Evolutionary conservation across 1,140 invertebrate species (phyloP).

Genomic region (Cherax destructor): DNA sequence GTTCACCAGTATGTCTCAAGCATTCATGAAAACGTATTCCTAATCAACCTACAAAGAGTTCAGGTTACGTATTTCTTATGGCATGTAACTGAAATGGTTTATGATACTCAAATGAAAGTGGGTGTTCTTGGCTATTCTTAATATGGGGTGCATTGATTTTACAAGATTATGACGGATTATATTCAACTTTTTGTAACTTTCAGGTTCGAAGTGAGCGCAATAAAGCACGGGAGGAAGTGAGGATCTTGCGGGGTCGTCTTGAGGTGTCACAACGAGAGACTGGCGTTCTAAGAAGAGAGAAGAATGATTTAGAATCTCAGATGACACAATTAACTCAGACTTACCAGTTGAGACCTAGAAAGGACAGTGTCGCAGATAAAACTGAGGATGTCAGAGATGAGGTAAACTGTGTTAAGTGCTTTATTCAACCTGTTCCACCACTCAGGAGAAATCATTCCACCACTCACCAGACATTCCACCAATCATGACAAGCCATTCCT

Average conservation of each 20-base stretch:
- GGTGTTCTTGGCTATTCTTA: neutral
- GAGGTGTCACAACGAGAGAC: conserved; percentile 87
- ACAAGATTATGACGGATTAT: neutral
- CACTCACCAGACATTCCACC: too few relatives aligned
- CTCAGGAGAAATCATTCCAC: too few relatives aligned
- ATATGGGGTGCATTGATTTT: neutral
- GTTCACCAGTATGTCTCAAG: neutral
- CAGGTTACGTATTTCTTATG: too few relatives aligned
- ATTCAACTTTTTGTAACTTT: conserved; percentile 22
- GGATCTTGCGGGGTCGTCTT: conserved; percentile 86
- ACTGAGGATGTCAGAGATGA: conserved; percentile 36
- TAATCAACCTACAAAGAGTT: too few relatives aligned
- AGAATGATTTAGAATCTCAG: conserved; percentile 86
- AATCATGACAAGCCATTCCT: too few relatives aligned
- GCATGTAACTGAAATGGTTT: too few relatives aligned
- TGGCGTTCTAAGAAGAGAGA: conserved; percentile 85
- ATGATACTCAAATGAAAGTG: too few relatives aligned
- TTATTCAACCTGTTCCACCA: too few relatives aligned
- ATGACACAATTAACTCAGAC: conserved; percentile 76
- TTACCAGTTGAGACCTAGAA: conserved; percentile 31
- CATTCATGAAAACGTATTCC: too few relatives aligned
- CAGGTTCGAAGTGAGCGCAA: conserved; percentile 88
- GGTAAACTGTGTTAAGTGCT: neutral
- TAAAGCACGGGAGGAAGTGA: conserved; percentile 90
- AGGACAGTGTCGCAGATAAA: conserved; percentile 38